Base-by-base conservation (phyloP, 1,140 invertebrate species). In the Caenorhabditis inopinata region DNA sequence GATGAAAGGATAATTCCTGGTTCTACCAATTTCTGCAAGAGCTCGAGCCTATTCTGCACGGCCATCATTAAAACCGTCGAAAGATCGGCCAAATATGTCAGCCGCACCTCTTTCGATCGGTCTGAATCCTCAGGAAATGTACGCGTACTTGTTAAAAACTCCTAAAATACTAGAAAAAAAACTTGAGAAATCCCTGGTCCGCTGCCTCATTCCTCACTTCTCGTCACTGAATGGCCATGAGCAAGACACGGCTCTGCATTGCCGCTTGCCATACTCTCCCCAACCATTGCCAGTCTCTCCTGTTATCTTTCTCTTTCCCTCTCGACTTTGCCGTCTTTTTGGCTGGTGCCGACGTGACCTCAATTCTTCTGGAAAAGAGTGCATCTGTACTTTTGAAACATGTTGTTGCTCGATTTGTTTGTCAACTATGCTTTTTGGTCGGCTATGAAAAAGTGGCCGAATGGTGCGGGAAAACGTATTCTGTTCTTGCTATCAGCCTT, bases 391-490 rank as follows among this genome's bases (percentile, higher is more conserved):
- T 68, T 32, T 68, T 68, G 32, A 68, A 68, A 68, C 58, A 68
- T 68, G 58, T 68, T 68, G 58, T 32, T 32, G 38, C 32, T 27
- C 32, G 58, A 32, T 68, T 68, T 68, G 58, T 68, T 68, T 68
- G 58, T 68, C 58, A 68, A 68, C 58, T n/a, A 68, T 68, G 58
- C 38, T 68, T 68, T 68, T 38, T 68, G 58, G 38, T 68, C 58
- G 38, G n/a, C n/a, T 21, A 32, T n/a, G 12, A 51, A 38, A 32
- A 68, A 68, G 32, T 38, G 18, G 58, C 23, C 9, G 51, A 32
- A 7, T n/a, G 16, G 3, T 11, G 16, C 12, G 9, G 58, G 38
- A 2, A 38, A 38, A 42, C 6, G n/a, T 68, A 9, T 18, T 38
- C 16, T 21, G 0, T 42, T 68, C 23, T 42, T 42, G 32, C n/a